Evolutionary conservation across 1,140 invertebrate species (phyloP).

Genomic region (Anthonomus grandis): DNA sequence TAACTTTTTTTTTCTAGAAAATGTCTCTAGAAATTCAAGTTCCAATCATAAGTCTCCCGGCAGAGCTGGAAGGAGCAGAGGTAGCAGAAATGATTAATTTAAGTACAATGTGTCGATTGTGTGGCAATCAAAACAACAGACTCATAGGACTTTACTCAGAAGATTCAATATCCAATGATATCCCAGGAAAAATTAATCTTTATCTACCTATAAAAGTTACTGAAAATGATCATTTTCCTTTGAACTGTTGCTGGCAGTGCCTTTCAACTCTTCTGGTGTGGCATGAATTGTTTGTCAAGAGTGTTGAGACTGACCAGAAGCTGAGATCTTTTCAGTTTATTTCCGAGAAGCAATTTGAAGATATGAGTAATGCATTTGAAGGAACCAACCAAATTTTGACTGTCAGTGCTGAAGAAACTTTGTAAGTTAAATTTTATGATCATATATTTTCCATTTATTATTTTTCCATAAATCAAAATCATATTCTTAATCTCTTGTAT

Average conservation of each 20-base stretch:
- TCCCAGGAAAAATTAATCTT: conserved; percentile 54
- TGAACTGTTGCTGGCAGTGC: conserved; percentile 63
- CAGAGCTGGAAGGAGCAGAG: no score
- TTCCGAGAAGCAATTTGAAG: conserved; percentile 23
- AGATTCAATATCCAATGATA: conserved; percentile 52
- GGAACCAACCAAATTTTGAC: neutral
- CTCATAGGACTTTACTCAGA: conserved; percentile 55
- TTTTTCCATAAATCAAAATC: neutral
- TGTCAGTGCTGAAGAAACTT: conserved; percentile 3
- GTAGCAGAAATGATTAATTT: conserved; percentile 31
- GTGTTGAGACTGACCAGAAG: conserved; percentile 55
- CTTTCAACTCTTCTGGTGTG: conserved; percentile 60
- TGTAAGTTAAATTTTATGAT: conserved; percentile 8
- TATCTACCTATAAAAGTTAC: conserved; percentile 57
- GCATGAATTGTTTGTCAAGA: conserved; percentile 58
- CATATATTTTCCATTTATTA: neutral
- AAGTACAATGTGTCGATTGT: conserved; percentile 50
- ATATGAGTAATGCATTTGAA: neutral
- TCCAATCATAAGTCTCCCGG: no score
- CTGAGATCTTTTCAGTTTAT: conserved; percentile 43
- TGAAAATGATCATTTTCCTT: conserved; percentile 55
- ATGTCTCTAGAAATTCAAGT: no score
- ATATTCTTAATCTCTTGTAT: no score
- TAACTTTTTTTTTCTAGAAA: no score
- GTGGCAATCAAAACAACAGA: conserved; percentile 53